Conservation (phyloP, 1,140 invertebrate species). For the Calliopsis andreniformis region DNA sequence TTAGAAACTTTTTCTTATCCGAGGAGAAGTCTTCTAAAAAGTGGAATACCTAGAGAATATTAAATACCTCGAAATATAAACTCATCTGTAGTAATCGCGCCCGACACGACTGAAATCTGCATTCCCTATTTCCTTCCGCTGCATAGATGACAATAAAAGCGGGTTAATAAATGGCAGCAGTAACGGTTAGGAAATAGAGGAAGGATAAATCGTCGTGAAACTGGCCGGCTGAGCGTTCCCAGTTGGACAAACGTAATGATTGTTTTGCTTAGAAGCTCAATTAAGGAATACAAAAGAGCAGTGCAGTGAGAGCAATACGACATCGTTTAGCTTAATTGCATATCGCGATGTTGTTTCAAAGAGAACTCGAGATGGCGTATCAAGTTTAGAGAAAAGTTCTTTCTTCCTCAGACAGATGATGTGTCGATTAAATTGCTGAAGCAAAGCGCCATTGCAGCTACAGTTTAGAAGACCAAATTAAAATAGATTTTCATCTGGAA, state of each 20-base stretch:
- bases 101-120: neutral
- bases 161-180: neutral
- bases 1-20: too few species aligned
- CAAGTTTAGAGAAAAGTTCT: neutral
- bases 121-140: neutral
- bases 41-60: too few species aligned
- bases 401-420: neutral
- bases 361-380: neutral
- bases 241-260: slow-evolving; percentile 22
- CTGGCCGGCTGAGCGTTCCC: slow-evolving; percentile 8
- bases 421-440: neutral
- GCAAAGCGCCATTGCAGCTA: too few species aligned
- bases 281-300: slow-evolving; percentile 10
- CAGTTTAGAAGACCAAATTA: too few species aligned
- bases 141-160: neutral
- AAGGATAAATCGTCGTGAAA: slow-evolving; percentile 12
- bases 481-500: too few species aligned
- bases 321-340: slow-evolving; percentile 39
- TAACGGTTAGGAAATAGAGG: neutral
- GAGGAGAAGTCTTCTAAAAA: too few species aligned
- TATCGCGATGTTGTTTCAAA: slow-evolving; percentile 9
- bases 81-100: too few species aligned
- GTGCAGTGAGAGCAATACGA: slow-evolving; percentile 9
- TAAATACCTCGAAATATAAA: too few species aligned
- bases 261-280: slow-evolving; percentile 44